Percentiles rank a stretch among this genome's conserved stretches.
phyloP scores from a whole-genome alignment of 2,113 vertebrate genomes.

The Rhinoderma darwinii region DNA sequence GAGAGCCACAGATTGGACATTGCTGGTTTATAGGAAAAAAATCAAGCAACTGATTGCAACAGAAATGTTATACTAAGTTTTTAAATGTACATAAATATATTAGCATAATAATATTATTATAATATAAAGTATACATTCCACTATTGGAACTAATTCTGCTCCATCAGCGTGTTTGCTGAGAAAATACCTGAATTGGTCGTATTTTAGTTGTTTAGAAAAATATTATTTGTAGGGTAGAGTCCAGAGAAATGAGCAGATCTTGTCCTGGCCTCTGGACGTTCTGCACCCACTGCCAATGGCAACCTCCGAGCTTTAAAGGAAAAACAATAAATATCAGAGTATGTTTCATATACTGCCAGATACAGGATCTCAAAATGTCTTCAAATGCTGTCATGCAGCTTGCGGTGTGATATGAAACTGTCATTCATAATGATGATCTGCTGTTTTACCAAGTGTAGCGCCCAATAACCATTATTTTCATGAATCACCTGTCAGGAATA shows the following conservation, averaged over 20 bases:
- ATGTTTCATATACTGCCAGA: conserved; percentile 4
- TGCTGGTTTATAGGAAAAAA: too few relatives aligned
- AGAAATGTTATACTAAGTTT: not conserved
- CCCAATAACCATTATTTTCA: conserved; percentile 8
- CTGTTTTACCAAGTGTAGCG: not conserved
- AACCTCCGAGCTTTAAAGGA: conserved; percentile 10
- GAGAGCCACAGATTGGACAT: too few relatives aligned
- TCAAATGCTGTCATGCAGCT: conserved; percentile 7
- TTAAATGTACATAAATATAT: not conserved
- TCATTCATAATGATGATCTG: not conserved
- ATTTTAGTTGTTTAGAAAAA: not conserved
- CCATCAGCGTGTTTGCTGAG: not conserved
- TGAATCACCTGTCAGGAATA: not conserved
- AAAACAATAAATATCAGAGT: not conserved
- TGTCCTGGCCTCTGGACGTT: not conserved
- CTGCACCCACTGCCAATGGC: not conserved
- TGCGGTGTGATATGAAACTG: conserved; percentile 1
- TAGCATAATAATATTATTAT: not conserved
- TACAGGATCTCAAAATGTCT: not conserved
- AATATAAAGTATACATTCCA: not conserved
- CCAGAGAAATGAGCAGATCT: not conserved
- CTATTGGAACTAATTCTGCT: not conserved
- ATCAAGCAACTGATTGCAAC: too few relatives aligned
- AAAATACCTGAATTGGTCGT: not conserved
- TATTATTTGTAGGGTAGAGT: conserved; percentile 5